Percentiles rank a stretch among this genome's conserved stretches.
Conservation (phyloP, 1,140 invertebrate genomes). For the Cotesia glomerata region DNA sequence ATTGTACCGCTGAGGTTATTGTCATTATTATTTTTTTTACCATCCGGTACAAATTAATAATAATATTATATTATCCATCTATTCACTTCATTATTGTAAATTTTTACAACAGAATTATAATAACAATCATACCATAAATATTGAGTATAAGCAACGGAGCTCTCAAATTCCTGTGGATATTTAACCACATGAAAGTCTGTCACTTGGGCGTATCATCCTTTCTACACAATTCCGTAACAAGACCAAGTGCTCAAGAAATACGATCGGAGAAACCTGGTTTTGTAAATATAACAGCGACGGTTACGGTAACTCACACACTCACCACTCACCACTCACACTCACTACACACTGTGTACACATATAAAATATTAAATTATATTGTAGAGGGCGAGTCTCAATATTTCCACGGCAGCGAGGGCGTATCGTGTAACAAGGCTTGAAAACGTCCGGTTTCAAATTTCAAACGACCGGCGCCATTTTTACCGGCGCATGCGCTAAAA, state of each 20-base stretch:
- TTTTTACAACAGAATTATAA: too few relatives aligned
- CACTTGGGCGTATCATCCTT: constrained; percentile 9
- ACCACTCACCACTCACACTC: not conserved
- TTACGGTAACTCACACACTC: not conserved
- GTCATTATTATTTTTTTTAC: too few relatives aligned
- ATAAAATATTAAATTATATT: not conserved
- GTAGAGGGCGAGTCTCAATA: too few relatives aligned
- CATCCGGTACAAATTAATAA: too few relatives aligned
- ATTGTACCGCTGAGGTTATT: too few relatives aligned
- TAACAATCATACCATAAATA: too few relatives aligned
- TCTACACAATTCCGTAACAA: constrained; percentile 12
- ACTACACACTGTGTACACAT: not conserved
- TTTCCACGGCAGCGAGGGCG: not conserved
- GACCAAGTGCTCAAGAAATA: constrained; percentile 17
- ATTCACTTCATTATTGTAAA: too few relatives aligned
- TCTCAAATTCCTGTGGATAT: not conserved
- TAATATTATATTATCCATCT: too few relatives aligned
- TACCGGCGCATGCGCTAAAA: not conserved
- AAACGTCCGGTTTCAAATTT: constrained; percentile 43
- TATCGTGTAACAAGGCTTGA: constrained; percentile 40
- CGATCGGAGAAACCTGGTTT: not conserved
- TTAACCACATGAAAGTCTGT: constrained; percentile 8
- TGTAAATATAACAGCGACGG: too few relatives aligned
- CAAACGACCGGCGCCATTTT: constrained; percentile 10
- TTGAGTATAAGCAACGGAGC: not conserved